Percentiles rank a stretch among this genome's conserved stretches.
Evolutionary conservation across 2,797 vertebrate species (phyloP).

Genomic region (Pseudocheirus occidentalis): DNA sequence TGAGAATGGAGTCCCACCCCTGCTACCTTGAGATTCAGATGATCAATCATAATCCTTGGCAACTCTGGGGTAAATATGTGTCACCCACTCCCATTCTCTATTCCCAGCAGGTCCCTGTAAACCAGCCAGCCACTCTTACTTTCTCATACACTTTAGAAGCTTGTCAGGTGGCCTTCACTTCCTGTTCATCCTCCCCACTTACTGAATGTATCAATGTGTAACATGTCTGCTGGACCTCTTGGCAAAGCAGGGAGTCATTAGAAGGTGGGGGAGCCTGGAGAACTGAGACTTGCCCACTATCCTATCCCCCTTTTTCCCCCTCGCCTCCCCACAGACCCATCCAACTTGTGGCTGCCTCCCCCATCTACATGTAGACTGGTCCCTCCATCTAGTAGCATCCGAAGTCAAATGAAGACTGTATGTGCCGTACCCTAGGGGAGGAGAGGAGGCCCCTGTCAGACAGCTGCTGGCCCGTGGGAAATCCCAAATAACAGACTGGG

Average conservation of each 20-base stretch:
- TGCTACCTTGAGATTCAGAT: not conserved
- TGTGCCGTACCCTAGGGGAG: not conserved
- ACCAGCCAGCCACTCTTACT: not conserved
- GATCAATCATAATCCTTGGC: slow-evolving; percentile 2
- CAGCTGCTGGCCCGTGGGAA: slow-evolving; percentile 56
- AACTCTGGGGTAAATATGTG: not conserved
- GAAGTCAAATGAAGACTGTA: slow-evolving; percentile 37
- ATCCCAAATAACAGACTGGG: slow-evolving; percentile 32
- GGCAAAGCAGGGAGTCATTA: not conserved
- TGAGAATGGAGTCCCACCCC: not conserved
- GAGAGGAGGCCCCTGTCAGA: slow-evolving; percentile 23
- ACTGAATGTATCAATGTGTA: not conserved
- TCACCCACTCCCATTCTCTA: not conserved
- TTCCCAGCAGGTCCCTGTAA: not conserved
- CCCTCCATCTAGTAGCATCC: slow-evolving; percentile 11
- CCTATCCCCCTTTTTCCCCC: not conserved
- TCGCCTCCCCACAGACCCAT: not conserved
- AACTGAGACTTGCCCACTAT: not conserved
- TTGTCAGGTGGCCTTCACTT: not conserved
- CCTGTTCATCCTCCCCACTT: not conserved
- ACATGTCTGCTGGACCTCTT: not conserved
- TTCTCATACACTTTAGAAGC: not conserved
- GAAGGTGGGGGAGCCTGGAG: not conserved
- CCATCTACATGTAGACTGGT: not conserved
- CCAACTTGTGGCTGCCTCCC: not conserved